phyloP scores from a whole-genome alignment of 2,888 invertebrate species.

The Osmoderma eremita region DNA sequence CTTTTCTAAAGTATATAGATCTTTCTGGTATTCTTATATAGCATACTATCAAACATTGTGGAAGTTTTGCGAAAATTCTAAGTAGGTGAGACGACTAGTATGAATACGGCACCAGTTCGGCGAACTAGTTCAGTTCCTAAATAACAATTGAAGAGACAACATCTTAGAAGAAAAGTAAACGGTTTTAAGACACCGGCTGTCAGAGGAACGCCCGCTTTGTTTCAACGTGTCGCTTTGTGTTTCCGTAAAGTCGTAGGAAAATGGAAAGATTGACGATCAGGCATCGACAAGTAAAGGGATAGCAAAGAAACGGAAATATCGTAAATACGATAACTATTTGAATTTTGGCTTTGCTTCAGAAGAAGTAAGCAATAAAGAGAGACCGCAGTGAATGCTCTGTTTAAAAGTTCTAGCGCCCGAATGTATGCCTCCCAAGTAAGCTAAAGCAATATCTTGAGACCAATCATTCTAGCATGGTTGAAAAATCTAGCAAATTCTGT shows the following conservation, averaged over 20 bases:
- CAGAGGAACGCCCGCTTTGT: no score
- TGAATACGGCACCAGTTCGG: neutral
- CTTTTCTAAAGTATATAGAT: neutral
- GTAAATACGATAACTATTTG: no score
- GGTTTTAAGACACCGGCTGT: no score
- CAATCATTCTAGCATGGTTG: neutral
- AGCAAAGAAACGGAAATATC: no score
- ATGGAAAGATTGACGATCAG: no score
- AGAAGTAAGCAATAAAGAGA: neutral
- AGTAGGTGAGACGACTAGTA: neutral
- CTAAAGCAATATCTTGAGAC: neutral
- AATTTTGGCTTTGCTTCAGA: neutral
- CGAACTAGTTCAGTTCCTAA: neutral
- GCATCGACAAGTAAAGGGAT: no score
- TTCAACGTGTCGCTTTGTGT: no score
- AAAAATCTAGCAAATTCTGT: neutral
- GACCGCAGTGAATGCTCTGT: neutral
- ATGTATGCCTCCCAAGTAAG: neutral
- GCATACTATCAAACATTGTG: slow-evolving; percentile 2
- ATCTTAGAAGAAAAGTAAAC: neutral
- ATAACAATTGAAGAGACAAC: slow-evolving; percentile 4
- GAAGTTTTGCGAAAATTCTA: slow-evolving; percentile 8
- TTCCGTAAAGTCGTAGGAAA: no score
- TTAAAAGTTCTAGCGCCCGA: neutral
- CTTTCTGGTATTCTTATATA: neutral